These are phyloP conservation scores for Harpegnathos saltator DNA, from an alignment of 1,140 invertebrate genomes.

Conservation along the genomic window DNA sequence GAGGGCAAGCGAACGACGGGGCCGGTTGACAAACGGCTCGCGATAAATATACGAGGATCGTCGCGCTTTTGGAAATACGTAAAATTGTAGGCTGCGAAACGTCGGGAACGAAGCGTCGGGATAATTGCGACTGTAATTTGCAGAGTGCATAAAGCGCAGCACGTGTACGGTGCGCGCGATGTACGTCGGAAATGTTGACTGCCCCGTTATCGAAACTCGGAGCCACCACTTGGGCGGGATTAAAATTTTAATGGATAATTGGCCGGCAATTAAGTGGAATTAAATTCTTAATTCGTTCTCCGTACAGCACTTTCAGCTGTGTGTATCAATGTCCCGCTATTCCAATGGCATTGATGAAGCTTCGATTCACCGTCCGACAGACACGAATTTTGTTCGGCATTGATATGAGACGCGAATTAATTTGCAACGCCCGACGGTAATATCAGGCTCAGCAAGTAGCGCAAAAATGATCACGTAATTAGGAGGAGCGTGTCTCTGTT, in stretches of 20 bases:
- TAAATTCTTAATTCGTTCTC: constrained; percentile 33
- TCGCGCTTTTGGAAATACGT: constrained; percentile 9
- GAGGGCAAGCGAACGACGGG: not conserved
- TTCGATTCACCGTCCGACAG: not conserved
- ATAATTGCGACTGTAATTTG: constrained; percentile 38
- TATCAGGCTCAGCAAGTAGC: not conserved
- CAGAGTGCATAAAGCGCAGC: constrained; percentile 1
- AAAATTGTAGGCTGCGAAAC: constrained; percentile 14
- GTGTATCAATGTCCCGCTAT: constrained; percentile 10
- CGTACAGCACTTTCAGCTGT: not conserved
- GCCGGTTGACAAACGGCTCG: not conserved
- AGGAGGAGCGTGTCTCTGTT: too few relatives aligned
- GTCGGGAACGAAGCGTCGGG: not conserved
- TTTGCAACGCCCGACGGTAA: not conserved
- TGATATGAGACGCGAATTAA: not conserved
- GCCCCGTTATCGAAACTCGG: not conserved
- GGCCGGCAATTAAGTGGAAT: constrained; percentile 21
- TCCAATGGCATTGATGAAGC: constrained; percentile 7
- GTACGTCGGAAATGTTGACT: constrained; percentile 5
- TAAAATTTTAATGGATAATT: constrained; percentile 43
- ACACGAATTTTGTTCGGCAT: too few relatives aligned
- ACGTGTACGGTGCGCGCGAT: not conserved
- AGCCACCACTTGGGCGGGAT: not conserved
- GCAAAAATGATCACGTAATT: not conserved
- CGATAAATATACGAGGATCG: constrained; percentile 27